Percentiles rank a stretch among this genome's conserved stretches.
Conservation (phyloP, 2,113 vertebrate species). For the Pterocles burchelli region DNA sequence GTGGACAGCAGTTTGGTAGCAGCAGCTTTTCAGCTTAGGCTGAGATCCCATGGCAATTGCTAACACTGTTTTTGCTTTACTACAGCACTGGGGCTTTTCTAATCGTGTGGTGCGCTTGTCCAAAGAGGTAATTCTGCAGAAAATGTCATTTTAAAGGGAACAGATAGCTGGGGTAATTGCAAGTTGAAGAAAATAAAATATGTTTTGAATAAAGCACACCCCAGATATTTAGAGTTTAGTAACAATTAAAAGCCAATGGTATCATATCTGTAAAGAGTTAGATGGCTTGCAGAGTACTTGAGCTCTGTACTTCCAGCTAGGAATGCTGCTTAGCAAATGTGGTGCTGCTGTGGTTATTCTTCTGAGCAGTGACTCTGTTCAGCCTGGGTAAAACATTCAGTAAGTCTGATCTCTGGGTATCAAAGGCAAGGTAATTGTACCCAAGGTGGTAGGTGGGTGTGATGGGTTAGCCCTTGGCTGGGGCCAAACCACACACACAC, state of each 20-base stretch:
- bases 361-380: not conserved
- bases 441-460: not conserved
- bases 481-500: no score
- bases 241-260: not conserved
- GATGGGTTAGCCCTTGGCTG: no score
- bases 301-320: not conserved
- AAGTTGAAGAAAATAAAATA: not conserved
- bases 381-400: not conserved
- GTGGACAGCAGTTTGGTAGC: not conserved
- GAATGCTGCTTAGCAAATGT: not conserved
- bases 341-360: not conserved
- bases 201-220: not conserved
- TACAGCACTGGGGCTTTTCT: not conserved
- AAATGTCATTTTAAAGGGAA: not conserved
- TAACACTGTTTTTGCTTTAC: not conserved
- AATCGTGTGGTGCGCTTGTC: not conserved
- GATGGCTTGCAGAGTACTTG: not conserved
- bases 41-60: not conserved
- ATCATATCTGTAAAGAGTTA: fast-evolving
- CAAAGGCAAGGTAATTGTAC: not conserved
- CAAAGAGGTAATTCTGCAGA: not conserved
- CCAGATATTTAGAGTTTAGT: not conserved
- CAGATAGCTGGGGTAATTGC: not conserved
- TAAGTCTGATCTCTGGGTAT: not conserved
- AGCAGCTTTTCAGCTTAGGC: not conserved